Base-by-base conservation (phyloP, 2,888 invertebrate genomes). In the Chloroclysta siterata region DNA sequence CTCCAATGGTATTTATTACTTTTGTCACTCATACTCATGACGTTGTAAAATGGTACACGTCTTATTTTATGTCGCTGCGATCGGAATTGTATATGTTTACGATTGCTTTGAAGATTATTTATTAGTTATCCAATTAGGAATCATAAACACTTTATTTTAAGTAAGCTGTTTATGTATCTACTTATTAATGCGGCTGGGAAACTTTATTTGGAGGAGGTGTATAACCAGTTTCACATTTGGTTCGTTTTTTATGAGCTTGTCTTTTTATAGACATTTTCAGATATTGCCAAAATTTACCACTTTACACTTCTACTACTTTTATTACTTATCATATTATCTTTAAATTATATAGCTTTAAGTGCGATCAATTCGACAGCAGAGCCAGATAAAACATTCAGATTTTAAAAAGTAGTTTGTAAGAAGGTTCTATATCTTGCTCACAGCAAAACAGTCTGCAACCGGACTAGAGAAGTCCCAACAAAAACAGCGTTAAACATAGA, bases 1-100 rank as follows among this genome's bases (percentile, higher is more conserved):
- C 70, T 76, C 71, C 83, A 81, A 82, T 72, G 72, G 77, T 82
- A 89, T 90, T 90, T 90, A 90, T 87, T 81, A 75, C 83, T 68
- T 79, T 83, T 87, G 87, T 87, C 86, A 84, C 84, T 82, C 77
- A 72, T 72, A 74, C 75, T 75, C 79, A 75, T 77, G 79, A 77
- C 64, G 80, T 78, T 76, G 79, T 88, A 85, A 88, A 89, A 74
- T 81, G 75, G 74, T 77, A 75, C 75, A 73, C 75, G 79, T 84
- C 79, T 81, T 81, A 82, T 79, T 79, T 79, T 77, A 78, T 78
- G 75, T 74, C 71, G 73, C 71, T 68, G 61, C 67, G 76, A 79
- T 81, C 76, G 71, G 73, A 75, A 77, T 76, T 74, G 74, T 76
- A 79, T 76, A 72, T 69, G 74, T 82, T 79, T 77, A 81, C 77